Evolutionary conservation across 2,797 vertebrate species (phyloP).

Genomic region (Vipera latastei): DNA sequence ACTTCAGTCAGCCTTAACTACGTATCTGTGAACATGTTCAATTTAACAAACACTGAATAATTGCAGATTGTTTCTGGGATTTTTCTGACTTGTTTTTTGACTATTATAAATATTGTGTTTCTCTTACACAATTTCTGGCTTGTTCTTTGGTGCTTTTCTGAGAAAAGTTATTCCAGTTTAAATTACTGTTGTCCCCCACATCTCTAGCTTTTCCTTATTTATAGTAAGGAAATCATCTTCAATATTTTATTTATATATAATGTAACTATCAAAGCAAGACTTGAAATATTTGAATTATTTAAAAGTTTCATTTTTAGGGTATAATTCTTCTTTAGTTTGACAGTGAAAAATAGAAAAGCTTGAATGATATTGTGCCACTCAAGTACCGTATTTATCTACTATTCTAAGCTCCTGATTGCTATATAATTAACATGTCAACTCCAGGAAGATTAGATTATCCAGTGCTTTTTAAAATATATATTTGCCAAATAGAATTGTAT

Average conservation of each 20-base stretch:
- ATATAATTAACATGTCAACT: neutral
- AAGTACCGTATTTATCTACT: neutral
- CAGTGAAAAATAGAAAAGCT: neutral
- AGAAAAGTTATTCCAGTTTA: neutral
- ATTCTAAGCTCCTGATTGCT: neutral
- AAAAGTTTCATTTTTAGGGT: neutral
- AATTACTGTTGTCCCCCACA: neutral
- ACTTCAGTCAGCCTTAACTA: neutral
- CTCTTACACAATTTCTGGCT: neutral
- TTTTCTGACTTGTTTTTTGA: neutral
- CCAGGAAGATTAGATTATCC: neutral
- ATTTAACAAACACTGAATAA: neutral
- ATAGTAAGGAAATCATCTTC: neutral
- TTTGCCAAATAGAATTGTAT: neutral
- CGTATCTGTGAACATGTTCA: neutral
- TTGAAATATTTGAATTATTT: neutral
- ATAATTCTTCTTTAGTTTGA: neutral
- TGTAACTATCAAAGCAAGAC: neutral
- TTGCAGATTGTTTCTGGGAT: neutral
- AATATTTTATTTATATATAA: conserved; percentile 5
- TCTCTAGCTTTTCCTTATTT: neutral
- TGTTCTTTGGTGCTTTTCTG: conserved; percentile 1
- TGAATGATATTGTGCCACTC: neutral
- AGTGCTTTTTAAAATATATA: neutral
- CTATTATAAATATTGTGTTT: conserved; percentile 2